phyloP scores from a whole-genome alignment of 2,797 vertebrate species.

The Decapterus maruadsi region DNA sequence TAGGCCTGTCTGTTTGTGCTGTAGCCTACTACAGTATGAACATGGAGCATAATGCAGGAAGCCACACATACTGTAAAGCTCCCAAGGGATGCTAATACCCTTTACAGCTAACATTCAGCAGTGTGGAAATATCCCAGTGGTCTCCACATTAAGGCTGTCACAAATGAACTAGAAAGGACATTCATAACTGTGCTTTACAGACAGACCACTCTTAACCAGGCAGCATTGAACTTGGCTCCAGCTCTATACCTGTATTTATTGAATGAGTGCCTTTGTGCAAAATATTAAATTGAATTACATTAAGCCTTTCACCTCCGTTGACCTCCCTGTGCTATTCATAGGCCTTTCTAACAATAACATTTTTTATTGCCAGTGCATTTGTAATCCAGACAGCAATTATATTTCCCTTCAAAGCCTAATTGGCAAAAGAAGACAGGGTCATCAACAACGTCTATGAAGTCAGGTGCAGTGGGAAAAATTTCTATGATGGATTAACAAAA shows the following conservation, averaged over 20 bases:
- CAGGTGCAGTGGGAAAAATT: too few species aligned
- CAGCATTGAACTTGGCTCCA: not conserved
- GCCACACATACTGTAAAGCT: not conserved
- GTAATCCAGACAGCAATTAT: too few species aligned
- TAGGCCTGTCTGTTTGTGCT: not conserved
- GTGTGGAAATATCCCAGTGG: not conserved
- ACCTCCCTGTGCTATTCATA: too few species aligned
- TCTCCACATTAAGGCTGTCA: not conserved
- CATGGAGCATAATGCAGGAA: not conserved
- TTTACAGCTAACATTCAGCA: not conserved
- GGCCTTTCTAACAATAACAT: too few species aligned
- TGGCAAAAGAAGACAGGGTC: too few species aligned
- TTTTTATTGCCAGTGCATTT: too few species aligned
- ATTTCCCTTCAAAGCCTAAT: too few species aligned
- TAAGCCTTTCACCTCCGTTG: too few species aligned
- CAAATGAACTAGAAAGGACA: not conserved
- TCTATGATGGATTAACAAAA: too few species aligned
- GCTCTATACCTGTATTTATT: not conserved
- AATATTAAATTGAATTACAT: conserved; percentile 1
- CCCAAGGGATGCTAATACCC: not conserved
- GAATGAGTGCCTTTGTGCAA: conserved; percentile 1
- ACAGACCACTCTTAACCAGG: not conserved
- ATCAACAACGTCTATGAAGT: too few species aligned
- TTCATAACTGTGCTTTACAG: not conserved
- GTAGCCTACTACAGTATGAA: not conserved